Conservation (phyloP, 2,113 vertebrate genomes). For the Campylomormyrus numenius region DNA sequence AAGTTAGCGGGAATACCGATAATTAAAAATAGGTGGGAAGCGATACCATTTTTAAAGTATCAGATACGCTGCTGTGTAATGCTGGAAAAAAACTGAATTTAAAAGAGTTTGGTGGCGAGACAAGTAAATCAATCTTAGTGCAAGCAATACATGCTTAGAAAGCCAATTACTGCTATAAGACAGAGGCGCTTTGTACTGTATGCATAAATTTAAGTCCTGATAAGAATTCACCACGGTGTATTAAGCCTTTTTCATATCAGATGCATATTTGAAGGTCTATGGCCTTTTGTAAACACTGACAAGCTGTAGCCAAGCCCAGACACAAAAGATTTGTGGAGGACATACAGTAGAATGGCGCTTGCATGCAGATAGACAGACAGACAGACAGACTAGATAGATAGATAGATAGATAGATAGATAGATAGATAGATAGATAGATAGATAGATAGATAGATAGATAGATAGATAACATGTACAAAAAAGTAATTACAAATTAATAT, state of each 20-base stretch:
- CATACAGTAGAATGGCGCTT: not conserved
- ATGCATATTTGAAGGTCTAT: not conserved
- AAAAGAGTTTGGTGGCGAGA: conserved; percentile 11
- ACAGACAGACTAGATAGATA: not conserved
- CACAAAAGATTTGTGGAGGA: not conserved
- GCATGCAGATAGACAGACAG: not conserved
- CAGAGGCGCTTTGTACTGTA: not conserved
- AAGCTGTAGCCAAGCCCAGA: not conserved
- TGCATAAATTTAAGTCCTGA: not conserved
- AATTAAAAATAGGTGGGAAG: not conserved
- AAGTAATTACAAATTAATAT: not conserved
- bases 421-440: not conserved
- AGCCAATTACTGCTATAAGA: conserved; percentile 11
- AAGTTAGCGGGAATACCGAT: not conserved
- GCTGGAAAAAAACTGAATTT: conserved; percentile 9
- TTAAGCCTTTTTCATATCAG: conserved; percentile 3
- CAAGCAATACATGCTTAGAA: conserved; percentile 11
- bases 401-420: not conserved
- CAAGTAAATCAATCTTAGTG: conserved; percentile 18
- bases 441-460: not conserved
- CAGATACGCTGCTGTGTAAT: not conserved
- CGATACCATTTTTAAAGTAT: conserved; percentile 3
- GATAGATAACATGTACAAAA: not conserved
- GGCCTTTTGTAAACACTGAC: not conserved
- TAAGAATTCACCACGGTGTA: not conserved